Percentiles rank a stretch among this genome's conserved stretches.
Evolutionary conservation across 2,113 vertebrate genomes (phyloP).

Genomic region (Camelus dromedarius): DNA sequence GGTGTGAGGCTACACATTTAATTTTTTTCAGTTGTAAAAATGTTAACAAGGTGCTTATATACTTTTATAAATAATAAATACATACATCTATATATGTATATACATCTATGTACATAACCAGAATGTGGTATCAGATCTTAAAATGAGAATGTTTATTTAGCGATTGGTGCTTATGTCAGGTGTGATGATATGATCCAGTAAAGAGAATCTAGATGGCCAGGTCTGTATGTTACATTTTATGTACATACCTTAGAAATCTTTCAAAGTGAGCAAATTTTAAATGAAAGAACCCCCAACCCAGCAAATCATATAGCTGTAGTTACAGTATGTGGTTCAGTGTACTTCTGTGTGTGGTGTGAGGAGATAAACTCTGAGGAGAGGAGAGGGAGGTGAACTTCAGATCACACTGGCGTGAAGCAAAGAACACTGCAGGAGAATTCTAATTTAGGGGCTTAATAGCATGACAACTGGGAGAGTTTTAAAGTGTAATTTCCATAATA

Average conservation of each 20-base stretch:
- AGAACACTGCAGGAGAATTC: constrained; percentile 53
- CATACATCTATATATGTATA: not conserved
- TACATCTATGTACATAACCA: not conserved
- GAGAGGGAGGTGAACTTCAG: not conserved
- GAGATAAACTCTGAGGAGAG: constrained; percentile 21
- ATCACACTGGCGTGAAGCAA: not conserved
- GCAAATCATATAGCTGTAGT: not conserved
- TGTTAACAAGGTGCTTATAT: constrained; percentile 12
- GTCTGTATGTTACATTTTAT: not conserved
- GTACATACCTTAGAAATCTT: not conserved
- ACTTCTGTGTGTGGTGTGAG: not conserved
- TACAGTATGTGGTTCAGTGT: not conserved
- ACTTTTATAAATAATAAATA: not conserved
- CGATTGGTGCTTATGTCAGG: constrained; percentile 25
- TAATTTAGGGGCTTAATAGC: constrained; percentile 15
- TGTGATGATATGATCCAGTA: not conserved
- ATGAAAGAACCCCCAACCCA: not conserved
- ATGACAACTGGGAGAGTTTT: constrained; percentile 49
- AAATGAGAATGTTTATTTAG: not conserved
- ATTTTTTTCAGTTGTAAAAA: not conserved
- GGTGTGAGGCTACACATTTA: not conserved
- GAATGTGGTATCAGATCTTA: not conserved
- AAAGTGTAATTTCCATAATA: constrained; percentile 68
- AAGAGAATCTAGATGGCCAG: not conserved
- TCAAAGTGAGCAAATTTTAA: constrained; percentile 4